Conservation (phyloP, 2,888 invertebrate species). For the Pelosia muscerda region DNA sequence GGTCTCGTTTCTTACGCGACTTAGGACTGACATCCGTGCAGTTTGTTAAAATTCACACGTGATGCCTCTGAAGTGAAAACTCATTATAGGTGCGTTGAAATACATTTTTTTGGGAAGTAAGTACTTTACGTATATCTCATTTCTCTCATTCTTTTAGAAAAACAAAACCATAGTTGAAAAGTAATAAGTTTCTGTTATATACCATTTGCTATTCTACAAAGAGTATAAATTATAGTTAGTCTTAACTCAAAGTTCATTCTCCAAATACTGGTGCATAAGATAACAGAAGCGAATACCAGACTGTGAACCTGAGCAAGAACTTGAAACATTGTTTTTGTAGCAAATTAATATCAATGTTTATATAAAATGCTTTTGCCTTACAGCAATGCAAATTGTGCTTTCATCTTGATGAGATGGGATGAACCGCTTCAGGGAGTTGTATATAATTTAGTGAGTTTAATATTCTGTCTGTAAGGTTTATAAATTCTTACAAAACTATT, state of each 20-base stretch:
- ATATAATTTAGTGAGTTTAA: slow-evolving; percentile 9
- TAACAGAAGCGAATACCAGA: slow-evolving; percentile 30
- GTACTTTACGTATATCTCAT: too few relatives aligned
- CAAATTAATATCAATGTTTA: slow-evolving; percentile 43
- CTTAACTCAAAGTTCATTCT: slow-evolving; percentile 8
- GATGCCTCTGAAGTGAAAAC: too few relatives aligned
- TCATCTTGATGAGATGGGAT: slow-evolving; percentile 7
- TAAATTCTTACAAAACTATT: background rate
- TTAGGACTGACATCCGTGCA: too few relatives aligned
- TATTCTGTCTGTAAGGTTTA: background rate
- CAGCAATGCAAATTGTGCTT: slow-evolving; percentile 17
- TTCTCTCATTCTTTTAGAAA: too few relatives aligned
- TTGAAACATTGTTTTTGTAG: slow-evolving; percentile 35
- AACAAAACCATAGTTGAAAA: too few relatives aligned
- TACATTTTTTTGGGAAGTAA: too few relatives aligned
- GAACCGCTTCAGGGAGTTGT: slow-evolving; percentile 6
- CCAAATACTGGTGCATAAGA: slow-evolving; percentile 6
- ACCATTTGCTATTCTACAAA: background rate
- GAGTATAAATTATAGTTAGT: background rate
- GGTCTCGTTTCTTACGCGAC: too few relatives aligned
- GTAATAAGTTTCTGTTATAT: too few relatives aligned
- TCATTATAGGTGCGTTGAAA: too few relatives aligned
- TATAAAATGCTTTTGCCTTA: slow-evolving; percentile 30
- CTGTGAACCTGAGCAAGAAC: slow-evolving; percentile 45
- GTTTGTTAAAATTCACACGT: too few relatives aligned